A percentile compares a stretch with the other conserved stretches of the same genome.
Evolutionary conservation across 2,797 vertebrate species (phyloP).

Genomic region (Centroberyx gerrardi): DNA sequence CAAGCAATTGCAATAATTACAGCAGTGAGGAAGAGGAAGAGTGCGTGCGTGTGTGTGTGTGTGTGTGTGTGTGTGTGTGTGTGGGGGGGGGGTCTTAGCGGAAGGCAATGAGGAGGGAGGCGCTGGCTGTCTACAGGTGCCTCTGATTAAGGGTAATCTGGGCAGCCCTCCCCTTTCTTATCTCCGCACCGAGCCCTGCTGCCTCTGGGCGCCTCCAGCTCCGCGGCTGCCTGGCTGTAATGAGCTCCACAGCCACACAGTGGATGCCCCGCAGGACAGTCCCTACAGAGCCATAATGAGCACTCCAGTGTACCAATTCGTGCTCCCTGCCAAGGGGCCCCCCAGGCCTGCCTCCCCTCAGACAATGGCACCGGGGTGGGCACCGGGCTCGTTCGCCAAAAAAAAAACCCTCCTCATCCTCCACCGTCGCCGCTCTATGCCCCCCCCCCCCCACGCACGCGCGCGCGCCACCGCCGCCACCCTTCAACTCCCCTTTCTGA

Average conservation of each 20-base stretch:
- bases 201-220: constrained; percentile 74
- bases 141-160: constrained; percentile 89
- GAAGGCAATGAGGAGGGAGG: constrained; percentile 74
- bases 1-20: constrained; percentile 85
- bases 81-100: constrained; percentile 56
- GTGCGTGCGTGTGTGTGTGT: constrained; percentile 45
- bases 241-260: constrained; percentile 85
- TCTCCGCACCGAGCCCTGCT: constrained; percentile 64
- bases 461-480: constrained; percentile 57
- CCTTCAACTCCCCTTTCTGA: constrained; percentile 48
- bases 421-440: not conserved
- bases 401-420: no score
- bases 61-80: constrained; percentile 14
- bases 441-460: constrained; percentile 46
- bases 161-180: constrained; percentile 80
- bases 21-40: constrained; percentile 59
- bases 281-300: constrained; percentile 88
- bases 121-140: constrained; percentile 84
- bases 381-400: constrained; percentile 69
- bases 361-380: constrained; percentile 79
- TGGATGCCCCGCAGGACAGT: constrained; percentile 84
- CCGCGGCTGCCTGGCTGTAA: constrained; percentile 81
- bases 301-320: constrained; percentile 84
- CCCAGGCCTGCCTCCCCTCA: constrained; percentile 72
- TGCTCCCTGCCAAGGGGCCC: constrained; percentile 78